Evolutionary conservation across 53 echinoderm and acorn worm genomes (phyloP), one percentile per base, ranked within the genome.

Genomic region (Astropecten irregularis): DNA sequence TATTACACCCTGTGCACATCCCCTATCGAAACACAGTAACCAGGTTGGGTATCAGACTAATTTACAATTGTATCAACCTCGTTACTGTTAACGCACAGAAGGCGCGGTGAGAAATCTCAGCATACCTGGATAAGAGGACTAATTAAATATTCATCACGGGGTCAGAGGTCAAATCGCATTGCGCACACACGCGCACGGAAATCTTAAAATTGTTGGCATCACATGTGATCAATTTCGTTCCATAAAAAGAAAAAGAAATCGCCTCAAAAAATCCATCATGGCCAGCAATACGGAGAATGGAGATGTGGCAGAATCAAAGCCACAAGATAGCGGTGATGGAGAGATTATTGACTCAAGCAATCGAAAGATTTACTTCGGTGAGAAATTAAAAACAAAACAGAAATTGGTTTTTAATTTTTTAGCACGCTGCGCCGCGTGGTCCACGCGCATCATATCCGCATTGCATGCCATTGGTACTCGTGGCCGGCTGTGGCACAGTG

Each of bases 341-440:
- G 79, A 79, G 9, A 42, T 8, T 6, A 42, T 11, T 6, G 42
- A 42, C 19, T 18, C 22, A n/a, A 62, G 42, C 19, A 79, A 62
- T 31, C 79, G 79, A 15, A 79, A 79, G 36, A 79, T 79, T 62
- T 79, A 79, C 31, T 61, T 79, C 14, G 79, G 79, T 79, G 58
- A 23, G 76, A n/a, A n/a, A n/a, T n/a, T n/a, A n/a, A n/a, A n/a
- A n/a, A n/a, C n/a, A n/a, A n/a, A n/a, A n/a, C n/a, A n/a, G n/a
- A n/a, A n/a, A n/a, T n/a, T n/a, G n/a, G n/a, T n/a, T n/a, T n/a
- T n/a, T n/a, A n/a, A n/a, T n/a, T n/a, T n/a, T n/a, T n/a, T n/a
- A n/a, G n/a, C n/a, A n/a, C n/a, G n/a, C n/a, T n/a, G n/a, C n/a
- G n/a, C n/a, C n/a, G n/a, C n/a, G n/a, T n/a, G n/a, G n/a, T n/a